phyloP scores from a whole-genome alignment of 2,888 invertebrate genomes.

The Acheta domesticus region DNA sequence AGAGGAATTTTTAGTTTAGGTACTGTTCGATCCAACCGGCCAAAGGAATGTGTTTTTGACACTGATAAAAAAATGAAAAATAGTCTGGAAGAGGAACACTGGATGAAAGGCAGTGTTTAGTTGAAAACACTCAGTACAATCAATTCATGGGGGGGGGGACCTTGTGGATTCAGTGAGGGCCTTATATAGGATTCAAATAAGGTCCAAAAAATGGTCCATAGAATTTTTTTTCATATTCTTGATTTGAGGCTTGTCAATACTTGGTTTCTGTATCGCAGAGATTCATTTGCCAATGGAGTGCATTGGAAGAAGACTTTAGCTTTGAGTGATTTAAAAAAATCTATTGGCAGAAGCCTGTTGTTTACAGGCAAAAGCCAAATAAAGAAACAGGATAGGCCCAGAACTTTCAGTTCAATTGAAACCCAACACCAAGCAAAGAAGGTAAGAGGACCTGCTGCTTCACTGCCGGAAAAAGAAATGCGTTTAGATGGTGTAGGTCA shows the following conservation, averaged over 20 bases:
- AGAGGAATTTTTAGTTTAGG: background rate
- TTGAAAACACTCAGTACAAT: background rate
- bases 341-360: background rate
- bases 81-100: background rate
- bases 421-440: background rate
- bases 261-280: background rate
- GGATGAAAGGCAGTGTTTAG: background rate
- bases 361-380: background rate
- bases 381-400: background rate
- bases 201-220: background rate
- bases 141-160: background rate
- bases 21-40: background rate
- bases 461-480: slow-evolving; percentile 18
- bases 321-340: background rate
- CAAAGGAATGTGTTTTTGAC: background rate
- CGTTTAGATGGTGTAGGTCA: background rate
- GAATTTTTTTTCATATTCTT: background rate
- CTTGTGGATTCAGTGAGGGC: background rate
- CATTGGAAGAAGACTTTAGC: background rate
- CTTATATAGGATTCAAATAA: background rate
- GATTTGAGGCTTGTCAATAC: background rate
- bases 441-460: background rate
- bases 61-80: background rate
- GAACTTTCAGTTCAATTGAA: background rate
- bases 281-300: background rate